Conservation (phyloP, 2,113 vertebrate genomes). For the Oceanites oceanicus region DNA sequence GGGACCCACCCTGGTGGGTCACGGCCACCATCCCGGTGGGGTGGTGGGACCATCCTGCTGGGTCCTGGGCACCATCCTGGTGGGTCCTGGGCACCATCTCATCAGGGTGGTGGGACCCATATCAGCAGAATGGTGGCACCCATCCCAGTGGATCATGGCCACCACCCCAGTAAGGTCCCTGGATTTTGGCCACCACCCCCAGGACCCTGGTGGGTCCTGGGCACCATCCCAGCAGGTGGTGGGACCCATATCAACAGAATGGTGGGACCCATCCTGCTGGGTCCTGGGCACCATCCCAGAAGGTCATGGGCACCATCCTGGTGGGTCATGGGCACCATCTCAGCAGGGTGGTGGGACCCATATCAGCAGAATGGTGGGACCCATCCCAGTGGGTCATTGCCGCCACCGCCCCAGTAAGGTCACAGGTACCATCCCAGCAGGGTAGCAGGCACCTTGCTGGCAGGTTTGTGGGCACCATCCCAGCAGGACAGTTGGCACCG, state of each 20-base stretch:
- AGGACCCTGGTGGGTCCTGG: too few relatives aligned
- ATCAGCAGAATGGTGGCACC: too few relatives aligned
- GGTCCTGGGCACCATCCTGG: not conserved
- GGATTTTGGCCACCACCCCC: too few relatives aligned
- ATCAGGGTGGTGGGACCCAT: too few relatives aligned
- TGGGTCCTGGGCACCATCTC: not conserved
- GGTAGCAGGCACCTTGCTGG: too few relatives aligned
- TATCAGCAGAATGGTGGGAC: too few relatives aligned
- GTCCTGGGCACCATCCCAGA: too few relatives aligned
- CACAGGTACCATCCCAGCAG: not conserved
- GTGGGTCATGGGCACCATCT: too few relatives aligned
- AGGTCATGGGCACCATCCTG: not conserved
- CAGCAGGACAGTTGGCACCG: not conserved
- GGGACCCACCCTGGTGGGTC: not conserved
- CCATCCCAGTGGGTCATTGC: not conserved
- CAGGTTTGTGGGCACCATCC: not conserved
- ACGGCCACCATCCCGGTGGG: not conserved
- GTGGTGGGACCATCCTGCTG: not conserved
- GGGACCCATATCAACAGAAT: not conserved
- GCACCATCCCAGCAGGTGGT: not conserved
- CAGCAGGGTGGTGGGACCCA: too few relatives aligned
- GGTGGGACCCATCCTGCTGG: not conserved
- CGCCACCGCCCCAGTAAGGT: not conserved
- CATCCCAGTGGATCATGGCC: not conserved
- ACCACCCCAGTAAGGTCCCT: not conserved